Conservation (phyloP, 2,113 vertebrate species). For the Anguilla japonica region DNA sequence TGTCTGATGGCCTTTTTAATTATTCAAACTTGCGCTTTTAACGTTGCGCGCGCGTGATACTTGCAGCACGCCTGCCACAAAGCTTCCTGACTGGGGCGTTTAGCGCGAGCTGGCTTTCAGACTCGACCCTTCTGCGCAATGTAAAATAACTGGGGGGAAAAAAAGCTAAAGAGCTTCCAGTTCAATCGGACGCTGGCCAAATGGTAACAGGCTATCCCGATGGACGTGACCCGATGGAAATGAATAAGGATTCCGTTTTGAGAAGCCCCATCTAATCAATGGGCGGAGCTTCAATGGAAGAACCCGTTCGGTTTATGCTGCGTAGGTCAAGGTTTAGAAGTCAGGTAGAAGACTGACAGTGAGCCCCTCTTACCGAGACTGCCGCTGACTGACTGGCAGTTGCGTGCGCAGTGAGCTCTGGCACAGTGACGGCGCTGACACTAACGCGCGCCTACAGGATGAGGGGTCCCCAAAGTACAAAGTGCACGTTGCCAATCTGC, state of each 20-base stretch:
- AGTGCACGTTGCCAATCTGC: not conserved
- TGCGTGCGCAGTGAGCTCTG: not conserved
- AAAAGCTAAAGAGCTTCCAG: not conserved
- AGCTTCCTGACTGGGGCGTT: constrained; percentile 4
- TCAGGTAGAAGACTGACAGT: not conserved
- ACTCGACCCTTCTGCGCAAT: not conserved
- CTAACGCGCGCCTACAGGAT: not conserved
- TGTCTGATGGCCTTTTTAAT: constrained; percentile 4
- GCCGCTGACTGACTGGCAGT: not conserved
- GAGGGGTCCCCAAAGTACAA: not conserved
- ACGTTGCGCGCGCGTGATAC: constrained; percentile 8
- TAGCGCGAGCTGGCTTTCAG: not conserved
- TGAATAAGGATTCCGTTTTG: not conserved
- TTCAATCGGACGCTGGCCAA: not conserved
- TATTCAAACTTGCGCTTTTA: not conserved
- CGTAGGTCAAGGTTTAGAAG: not conserved
- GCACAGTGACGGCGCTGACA: not conserved
- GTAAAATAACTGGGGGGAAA: not conserved
- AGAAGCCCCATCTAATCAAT: not conserved
- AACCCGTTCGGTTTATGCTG: not conserved
- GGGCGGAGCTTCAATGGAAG: not conserved
- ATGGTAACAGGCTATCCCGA: not conserved
- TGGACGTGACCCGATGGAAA: not conserved
- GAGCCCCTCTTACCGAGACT: not conserved
- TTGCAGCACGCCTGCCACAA: not conserved